phyloP scores from a whole-genome alignment of 2,113 vertebrate genomes.

The Macquaria ambigua region DNA sequence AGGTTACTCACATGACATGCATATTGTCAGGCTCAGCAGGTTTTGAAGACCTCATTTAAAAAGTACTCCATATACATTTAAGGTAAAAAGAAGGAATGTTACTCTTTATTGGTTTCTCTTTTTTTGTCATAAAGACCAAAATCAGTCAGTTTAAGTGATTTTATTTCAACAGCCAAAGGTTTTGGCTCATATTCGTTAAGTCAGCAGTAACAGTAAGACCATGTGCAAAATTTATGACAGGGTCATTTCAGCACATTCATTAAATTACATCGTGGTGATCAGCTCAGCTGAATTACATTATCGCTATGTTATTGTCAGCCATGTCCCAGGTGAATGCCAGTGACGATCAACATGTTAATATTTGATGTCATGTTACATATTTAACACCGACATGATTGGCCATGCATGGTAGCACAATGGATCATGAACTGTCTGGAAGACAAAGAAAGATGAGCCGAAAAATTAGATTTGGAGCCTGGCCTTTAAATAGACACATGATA shows the following conservation, averaged over 20 bases:
- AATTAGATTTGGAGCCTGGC: conserved; percentile 7
- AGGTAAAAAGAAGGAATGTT: not conserved
- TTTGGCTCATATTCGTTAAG: not conserved
- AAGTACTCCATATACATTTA: too few species aligned
- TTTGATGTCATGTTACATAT: conserved; percentile 47
- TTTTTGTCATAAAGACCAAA: not conserved
- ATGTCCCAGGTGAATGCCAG: conserved; percentile 49
- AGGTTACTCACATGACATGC: not conserved
- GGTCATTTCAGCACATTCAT: conserved; percentile 43
- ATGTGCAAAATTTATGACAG: not conserved
- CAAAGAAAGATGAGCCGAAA: conserved; percentile 21
- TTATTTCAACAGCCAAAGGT: not conserved
- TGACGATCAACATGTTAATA: conserved; percentile 43
- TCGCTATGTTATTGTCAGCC: conserved; percentile 10
- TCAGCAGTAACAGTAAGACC: conserved; percentile 9
- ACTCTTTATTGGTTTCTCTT: not conserved
- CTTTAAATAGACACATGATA: conserved; percentile 32
- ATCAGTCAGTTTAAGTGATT: not conserved
- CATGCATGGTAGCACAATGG: not conserved
- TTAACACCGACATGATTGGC: conserved; percentile 18
- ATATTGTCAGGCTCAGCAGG: not conserved
- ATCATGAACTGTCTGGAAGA: not conserved
- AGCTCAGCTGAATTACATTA: conserved; percentile 33
- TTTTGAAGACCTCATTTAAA: not conserved
- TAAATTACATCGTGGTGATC: conserved; percentile 8